These are phyloP conservation scores for Scaptomyza polygonia DNA, from an alignment of 2,888 invertebrate genomes.

Conservation along the genomic window DNA sequence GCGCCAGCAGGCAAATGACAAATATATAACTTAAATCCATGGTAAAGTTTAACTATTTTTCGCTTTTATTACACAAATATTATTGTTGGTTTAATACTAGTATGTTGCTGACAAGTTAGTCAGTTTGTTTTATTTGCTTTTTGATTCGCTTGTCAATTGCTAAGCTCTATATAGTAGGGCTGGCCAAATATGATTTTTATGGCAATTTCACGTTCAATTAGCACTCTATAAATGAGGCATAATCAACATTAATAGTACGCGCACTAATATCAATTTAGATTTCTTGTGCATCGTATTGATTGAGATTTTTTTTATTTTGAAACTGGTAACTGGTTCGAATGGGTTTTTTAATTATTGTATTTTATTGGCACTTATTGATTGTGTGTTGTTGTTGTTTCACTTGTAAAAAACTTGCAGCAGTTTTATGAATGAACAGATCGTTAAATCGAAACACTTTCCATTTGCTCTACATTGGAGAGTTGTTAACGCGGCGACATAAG, in stretches of 20 bases:
- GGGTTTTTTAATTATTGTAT: constrained; percentile 12
- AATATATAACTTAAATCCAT: constrained; percentile 83
- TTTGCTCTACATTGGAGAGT: constrained; percentile 43
- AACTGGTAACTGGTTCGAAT: constrained; percentile 9
- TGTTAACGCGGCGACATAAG: constrained; percentile 34
- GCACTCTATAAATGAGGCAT: constrained; percentile 77
- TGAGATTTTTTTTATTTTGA: constrained; percentile 12
- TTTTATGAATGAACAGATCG: constrained; percentile 40
- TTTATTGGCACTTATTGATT: constrained; percentile 26
- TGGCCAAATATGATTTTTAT: constrained; percentile 51
- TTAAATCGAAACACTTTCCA: constrained; percentile 45
- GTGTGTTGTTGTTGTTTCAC: constrained; percentile 33
- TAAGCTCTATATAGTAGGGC: constrained; percentile 25
- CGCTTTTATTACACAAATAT: constrained; percentile 37
- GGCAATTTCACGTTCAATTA: constrained; percentile 83
- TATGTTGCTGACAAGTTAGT: constrained; percentile 34
- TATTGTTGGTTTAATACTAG: constrained; percentile 17
- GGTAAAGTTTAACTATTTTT: constrained; percentile 18
- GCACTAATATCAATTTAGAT: constrained; percentile 54
- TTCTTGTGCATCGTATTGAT: constrained; percentile 49
- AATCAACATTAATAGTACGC: constrained; percentile 67
- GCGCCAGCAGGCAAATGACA: constrained; percentile 79
- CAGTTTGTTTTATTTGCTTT: constrained; percentile 35
- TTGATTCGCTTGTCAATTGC: constrained; percentile 43
- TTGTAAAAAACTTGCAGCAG: constrained; percentile 39